A percentile compares a stretch with the other conserved stretches of the same genome.
These are phyloP conservation scores for Cynaeus angustus DNA, from an alignment of 2,888 invertebrate species.

Conservation along the genomic window DNA sequence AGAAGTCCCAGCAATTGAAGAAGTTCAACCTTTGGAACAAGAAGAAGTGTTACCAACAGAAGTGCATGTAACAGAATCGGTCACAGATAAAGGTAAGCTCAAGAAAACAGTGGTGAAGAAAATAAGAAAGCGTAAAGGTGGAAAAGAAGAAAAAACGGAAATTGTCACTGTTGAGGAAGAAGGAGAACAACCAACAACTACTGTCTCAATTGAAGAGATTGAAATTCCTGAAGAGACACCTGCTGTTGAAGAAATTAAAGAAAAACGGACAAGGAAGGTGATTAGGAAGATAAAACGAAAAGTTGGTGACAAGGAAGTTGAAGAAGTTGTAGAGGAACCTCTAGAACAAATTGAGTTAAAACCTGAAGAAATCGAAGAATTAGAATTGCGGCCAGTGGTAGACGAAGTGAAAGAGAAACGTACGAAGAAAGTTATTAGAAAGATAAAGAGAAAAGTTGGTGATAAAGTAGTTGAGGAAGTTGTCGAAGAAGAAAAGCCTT, in stretches of 20 bases:
- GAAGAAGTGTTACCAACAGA: slow-evolving; percentile 58
- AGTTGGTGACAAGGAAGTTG: slow-evolving; percentile 6
- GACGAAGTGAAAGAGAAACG: slow-evolving; percentile 60
- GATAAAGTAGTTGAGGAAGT: slow-evolving; percentile 64
- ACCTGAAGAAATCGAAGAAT: slow-evolving; percentile 46
- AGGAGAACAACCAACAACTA: slow-evolving; percentile 61
- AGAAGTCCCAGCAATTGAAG: slow-evolving; percentile 53
- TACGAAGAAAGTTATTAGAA: slow-evolving; percentile 14
- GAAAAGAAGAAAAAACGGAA: slow-evolving; percentile 65
- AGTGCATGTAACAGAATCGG: slow-evolving; percentile 61
- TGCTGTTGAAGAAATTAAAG: slow-evolving; percentile 49
- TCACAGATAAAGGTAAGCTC: slow-evolving; percentile 62
- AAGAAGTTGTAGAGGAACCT: slow-evolving; percentile 23
- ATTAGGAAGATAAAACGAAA: slow-evolving; percentile 36
- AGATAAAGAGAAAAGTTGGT: slow-evolving; percentile 54
- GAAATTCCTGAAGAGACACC: not conserved
- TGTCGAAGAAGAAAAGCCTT: slow-evolving; percentile 28
- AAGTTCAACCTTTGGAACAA: slow-evolving; percentile 53
- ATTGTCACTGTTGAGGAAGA: slow-evolving; percentile 65
- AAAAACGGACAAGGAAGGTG: slow-evolving; percentile 38
- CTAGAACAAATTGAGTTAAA: slow-evolving; percentile 51
- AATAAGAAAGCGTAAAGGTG: slow-evolving; percentile 58
- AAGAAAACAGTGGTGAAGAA: slow-evolving; percentile 59
- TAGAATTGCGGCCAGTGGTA: not conserved
- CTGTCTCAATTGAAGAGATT: slow-evolving; percentile 43